Conservation (phyloP, 2,797 vertebrate species). For the Acrocephalus scirpaceus region DNA sequence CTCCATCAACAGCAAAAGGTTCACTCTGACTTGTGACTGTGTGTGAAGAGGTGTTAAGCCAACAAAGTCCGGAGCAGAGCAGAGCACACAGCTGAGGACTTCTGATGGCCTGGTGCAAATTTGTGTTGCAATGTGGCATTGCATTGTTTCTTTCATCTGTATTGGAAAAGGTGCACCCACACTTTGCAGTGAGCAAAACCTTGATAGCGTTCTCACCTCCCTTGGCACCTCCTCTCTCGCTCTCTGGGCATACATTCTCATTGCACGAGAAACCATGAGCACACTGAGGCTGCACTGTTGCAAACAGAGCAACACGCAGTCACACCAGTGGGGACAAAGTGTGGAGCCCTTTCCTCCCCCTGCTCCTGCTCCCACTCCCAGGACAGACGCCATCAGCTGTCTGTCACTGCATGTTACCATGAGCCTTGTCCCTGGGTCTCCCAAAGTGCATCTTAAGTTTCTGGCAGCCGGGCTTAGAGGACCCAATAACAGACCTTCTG, state of each 20-base stretch:
- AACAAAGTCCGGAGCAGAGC: not conserved
- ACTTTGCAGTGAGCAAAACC: not conserved
- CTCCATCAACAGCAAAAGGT: not conserved
- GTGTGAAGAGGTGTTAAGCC: not conserved
- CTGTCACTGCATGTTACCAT: not conserved
- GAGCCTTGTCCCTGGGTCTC: not conserved
- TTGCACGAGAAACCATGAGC: not conserved
- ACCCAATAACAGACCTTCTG: conserved; percentile 43
- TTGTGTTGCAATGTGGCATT: not conserved
- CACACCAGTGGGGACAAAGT: accelerated
- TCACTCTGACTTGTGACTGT: not conserved
- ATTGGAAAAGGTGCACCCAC: not conserved
- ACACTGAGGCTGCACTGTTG: accelerated
- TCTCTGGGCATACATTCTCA: not conserved
- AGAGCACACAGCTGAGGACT: not conserved
- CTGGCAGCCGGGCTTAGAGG: conserved; percentile 23
- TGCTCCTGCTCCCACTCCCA: accelerated
- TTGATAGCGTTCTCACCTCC: not conserved
- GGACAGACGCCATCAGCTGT: conserved; percentile 7
- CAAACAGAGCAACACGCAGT: not conserved
- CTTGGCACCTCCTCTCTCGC: not conserved
- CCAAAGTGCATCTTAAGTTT: conserved; percentile 66
- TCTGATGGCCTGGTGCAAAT: not conserved
- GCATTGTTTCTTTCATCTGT: not conserved
- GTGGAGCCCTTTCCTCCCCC: not conserved